Percentiles rank a stretch among this genome's conserved stretches.
These are phyloP conservation scores for Cryptocephalus primarius DNA, from an alignment of 2,888 invertebrate species.

Conservation along the genomic window DNA sequence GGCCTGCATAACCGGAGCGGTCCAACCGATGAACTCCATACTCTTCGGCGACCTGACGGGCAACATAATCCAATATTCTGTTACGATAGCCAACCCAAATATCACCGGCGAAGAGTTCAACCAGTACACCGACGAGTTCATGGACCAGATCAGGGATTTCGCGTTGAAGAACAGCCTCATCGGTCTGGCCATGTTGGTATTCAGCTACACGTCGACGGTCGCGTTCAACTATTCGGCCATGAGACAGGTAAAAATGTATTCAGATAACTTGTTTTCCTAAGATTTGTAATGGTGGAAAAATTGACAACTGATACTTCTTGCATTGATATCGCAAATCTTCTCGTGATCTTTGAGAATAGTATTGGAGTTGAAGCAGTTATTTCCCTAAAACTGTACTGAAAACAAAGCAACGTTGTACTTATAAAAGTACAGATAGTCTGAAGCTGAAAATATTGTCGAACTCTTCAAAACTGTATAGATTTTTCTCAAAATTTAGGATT, in stretches of 20 bases:
- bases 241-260: slow-evolving; percentile 57
- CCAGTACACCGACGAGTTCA: slow-evolving; percentile 34
- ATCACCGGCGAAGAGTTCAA: slow-evolving; percentile 18
- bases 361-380: too few species aligned
- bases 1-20: slow-evolving; percentile 48
- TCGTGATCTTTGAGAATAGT: too few species aligned
- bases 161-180: slow-evolving; percentile 51
- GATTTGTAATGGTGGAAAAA: too few species aligned
- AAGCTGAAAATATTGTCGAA: too few species aligned
- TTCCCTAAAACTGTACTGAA: too few species aligned
- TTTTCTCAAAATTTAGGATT: too few species aligned
- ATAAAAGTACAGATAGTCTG: too few species aligned
- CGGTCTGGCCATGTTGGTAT: slow-evolving; percentile 47
- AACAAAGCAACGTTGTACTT: too few species aligned
- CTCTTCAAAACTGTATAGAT: too few species aligned
- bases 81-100: neutral
- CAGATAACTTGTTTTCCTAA: too few species aligned
- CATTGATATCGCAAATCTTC: too few species aligned
- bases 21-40: slow-evolving; percentile 56
- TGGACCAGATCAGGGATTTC: slow-evolving; percentile 44
- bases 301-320: too few species aligned
- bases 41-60: slow-evolving; percentile 55
- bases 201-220: slow-evolving; percentile 54
- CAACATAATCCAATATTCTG: slow-evolving; percentile 41
- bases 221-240: slow-evolving; percentile 61